phyloP scores from a whole-genome alignment of 2,888 invertebrate genomes.

The Lepidonotus clava region DNA sequence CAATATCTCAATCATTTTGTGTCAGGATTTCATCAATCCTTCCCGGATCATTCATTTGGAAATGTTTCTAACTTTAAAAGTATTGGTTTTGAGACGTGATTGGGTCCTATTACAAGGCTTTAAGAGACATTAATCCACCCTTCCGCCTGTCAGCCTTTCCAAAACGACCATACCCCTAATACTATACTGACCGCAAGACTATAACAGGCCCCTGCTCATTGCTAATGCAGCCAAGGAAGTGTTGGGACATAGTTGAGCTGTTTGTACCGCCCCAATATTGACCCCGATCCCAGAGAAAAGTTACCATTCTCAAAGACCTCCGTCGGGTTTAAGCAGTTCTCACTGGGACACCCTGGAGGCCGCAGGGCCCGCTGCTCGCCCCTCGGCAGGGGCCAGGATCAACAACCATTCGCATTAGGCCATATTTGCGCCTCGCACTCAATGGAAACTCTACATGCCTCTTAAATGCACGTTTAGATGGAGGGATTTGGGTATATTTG shows the following conservation, averaged over 20 bases:
- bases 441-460: constrained; percentile 40
- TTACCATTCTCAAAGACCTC: constrained; percentile 1
- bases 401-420: constrained; percentile 31
- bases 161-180: too few relatives aligned
- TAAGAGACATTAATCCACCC: too few relatives aligned
- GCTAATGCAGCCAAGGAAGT: background rate
- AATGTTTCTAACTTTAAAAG: too few relatives aligned
- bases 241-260: constrained; percentile 1
- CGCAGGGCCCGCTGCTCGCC: background rate
- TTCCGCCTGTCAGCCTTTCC: too few relatives aligned
- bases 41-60: too few relatives aligned
- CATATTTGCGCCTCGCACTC: constrained; percentile 4
- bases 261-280: background rate
- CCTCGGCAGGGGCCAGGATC: constrained; percentile 6
- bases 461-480: constrained; percentile 28
- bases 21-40: too few relatives aligned
- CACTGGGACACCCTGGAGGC: background rate
- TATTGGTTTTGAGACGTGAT: too few relatives aligned
- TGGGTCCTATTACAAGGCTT: too few relatives aligned
- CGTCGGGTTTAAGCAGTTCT: background rate
- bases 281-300: background rate
- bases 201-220: background rate
- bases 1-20: too few relatives aligned
- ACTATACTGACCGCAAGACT: background rate
- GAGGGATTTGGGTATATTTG: constrained; percentile 38